A percentile compares a stretch with the other conserved stretches of the same genome.
Conservation (phyloP, 2,888 invertebrate species). For the Spisula solida region DNA sequence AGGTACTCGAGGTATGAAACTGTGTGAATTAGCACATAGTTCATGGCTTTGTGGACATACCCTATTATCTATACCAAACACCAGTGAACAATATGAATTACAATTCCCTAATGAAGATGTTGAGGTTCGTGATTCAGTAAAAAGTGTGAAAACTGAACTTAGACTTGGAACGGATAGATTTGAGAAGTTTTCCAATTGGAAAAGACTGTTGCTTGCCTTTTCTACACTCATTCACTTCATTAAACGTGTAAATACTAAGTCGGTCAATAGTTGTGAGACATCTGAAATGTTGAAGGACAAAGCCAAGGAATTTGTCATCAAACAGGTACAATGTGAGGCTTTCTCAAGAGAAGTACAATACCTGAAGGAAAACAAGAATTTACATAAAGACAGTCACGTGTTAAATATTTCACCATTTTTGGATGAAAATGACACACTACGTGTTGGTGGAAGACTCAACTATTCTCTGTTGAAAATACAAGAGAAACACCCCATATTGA, state of each 20-base stretch:
- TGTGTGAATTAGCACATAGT: conserved; percentile 8
- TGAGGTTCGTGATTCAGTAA: conserved; percentile 1
- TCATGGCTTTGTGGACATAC: conserved; percentile 40
- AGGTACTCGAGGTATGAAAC: conserved; percentile 30
- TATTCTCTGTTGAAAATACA: not conserved
- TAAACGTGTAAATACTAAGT: not conserved
- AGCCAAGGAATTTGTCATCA: conserved; percentile 38
- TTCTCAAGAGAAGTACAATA: conserved; percentile 29
- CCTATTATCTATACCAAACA: not conserved
- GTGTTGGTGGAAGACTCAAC: conserved; percentile 40
- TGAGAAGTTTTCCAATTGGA: conserved; percentile 9
- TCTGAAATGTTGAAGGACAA: not conserved
- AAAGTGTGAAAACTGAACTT: conserved; percentile 2
- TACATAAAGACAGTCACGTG: conserved; percentile 42
- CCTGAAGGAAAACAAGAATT: not conserved
- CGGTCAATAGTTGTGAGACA: not conserved
- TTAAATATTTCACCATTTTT: conserved; percentile 27
- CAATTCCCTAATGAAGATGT: not conserved
- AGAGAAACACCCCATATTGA: conserved; percentile 49
- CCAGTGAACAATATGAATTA: not conserved
- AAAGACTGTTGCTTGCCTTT: not conserved
- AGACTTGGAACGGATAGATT: not conserved
- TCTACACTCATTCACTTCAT: not conserved
- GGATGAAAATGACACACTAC: conserved; percentile 8
- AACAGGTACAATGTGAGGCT: conserved; percentile 37